Conservation (phyloP, 2,888 invertebrate species). For the Coelinius sp. region DNA sequence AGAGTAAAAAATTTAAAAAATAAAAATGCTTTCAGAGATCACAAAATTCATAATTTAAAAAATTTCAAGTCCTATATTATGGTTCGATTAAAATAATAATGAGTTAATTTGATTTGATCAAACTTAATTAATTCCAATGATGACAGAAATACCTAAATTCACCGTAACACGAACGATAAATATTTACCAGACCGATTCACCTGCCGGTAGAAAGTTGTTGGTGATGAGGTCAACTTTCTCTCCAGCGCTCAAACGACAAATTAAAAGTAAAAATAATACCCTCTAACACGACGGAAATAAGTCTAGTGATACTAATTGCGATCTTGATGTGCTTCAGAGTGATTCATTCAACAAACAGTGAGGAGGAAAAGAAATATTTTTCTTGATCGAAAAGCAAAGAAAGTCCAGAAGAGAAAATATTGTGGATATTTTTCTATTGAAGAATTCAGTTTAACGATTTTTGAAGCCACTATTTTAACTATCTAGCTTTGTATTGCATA, state of each 20-base stretch:
- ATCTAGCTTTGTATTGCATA: too few species aligned
- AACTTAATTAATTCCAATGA: not conserved
- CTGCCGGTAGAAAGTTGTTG: conserved; percentile 47
- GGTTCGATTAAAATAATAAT: not conserved
- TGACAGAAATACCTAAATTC: not conserved
- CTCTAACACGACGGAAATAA: conserved; percentile 2
- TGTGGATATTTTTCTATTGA: too few species aligned
- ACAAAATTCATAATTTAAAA: not conserved
- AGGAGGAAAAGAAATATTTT: not conserved
- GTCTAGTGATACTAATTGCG: not conserved
- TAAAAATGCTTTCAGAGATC: not conserved
- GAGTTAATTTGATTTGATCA: not conserved
- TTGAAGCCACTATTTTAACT: too few species aligned
- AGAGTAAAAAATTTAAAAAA: not conserved
- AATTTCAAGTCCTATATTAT: not conserved
- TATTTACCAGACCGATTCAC: conserved; percentile 21
- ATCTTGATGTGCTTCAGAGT: not conserved
- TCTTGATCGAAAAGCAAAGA: not conserved
- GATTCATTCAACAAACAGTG: not conserved
- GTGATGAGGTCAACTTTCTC: conserved; percentile 50
- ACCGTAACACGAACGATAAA: not conserved
- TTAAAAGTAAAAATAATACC: conserved; percentile 2
- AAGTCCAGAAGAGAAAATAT: too few species aligned
- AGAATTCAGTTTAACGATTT: too few species aligned
- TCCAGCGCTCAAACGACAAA: conserved; percentile 31